phyloP scores from a whole-genome alignment of 1,140 invertebrate genomes.

The Notospermus geniculatus region DNA sequence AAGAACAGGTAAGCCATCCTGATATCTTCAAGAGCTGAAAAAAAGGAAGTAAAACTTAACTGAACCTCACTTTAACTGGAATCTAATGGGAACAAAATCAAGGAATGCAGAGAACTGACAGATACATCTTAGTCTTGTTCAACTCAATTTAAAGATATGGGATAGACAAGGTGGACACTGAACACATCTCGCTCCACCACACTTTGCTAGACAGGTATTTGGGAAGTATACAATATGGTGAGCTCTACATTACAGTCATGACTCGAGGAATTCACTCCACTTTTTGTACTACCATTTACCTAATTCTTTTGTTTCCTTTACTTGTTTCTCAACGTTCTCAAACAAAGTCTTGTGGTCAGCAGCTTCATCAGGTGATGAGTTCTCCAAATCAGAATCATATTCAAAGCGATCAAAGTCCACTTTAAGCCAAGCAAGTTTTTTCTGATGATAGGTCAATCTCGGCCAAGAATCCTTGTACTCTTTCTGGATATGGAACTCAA shows the following conservation, averaged over 20 bases:
- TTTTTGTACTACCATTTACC: conserved; percentile 9
- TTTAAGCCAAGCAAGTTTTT: conserved; percentile 87
- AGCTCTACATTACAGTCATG: too few relatives aligned
- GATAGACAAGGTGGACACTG: too few relatives aligned
- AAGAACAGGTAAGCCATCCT: conserved; percentile 83
- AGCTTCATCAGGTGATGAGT: neutral
- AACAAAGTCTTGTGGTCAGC: neutral
- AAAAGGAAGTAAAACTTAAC: conserved; percentile 14
- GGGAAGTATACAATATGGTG: too few relatives aligned
- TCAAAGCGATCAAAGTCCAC: conserved; percentile 85
- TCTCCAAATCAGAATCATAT: conserved; percentile 52
- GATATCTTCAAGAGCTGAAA: conserved; percentile 65
- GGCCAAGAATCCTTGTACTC: conserved; percentile 75
- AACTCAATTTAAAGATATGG: too few relatives aligned
- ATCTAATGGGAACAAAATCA: too few relatives aligned
- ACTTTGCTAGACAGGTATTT: too few relatives aligned
- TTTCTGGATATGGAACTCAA: conserved; percentile 75
- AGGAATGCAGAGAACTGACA: too few relatives aligned
- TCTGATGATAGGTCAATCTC: conserved; percentile 70
- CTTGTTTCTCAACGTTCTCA: neutral
- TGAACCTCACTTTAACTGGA: too few relatives aligned
- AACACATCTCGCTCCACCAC: too few relatives aligned
- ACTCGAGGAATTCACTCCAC: too few relatives aligned
- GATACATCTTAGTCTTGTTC: too few relatives aligned
- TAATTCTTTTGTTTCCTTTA: neutral